Conservation (phyloP, 1,140 invertebrate species). For the Hydropsyche tenuis region DNA sequence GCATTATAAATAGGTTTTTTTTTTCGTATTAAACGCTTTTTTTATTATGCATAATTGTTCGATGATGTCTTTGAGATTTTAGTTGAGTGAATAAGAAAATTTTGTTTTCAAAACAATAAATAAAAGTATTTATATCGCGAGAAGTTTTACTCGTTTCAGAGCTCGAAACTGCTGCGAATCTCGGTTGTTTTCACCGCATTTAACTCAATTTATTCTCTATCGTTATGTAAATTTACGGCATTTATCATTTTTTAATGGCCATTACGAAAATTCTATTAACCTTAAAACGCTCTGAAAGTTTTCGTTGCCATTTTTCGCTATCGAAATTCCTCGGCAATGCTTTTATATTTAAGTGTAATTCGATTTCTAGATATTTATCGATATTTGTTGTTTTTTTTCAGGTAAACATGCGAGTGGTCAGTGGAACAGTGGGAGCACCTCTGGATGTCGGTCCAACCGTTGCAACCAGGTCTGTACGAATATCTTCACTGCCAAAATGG, state of each 20-base stretch:
- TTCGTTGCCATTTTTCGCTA: not conserved
- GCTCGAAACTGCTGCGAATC: not conserved
- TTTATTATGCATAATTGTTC: too few species aligned
- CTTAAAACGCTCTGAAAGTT: conserved; percentile 7
- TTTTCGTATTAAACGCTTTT: too few species aligned
- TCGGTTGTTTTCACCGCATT: conserved; percentile 20
- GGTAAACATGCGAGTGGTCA: conserved; percentile 30
- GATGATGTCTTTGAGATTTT: too few species aligned
- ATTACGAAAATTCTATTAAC: conserved; percentile 26
- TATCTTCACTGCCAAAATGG: conserved; percentile 39
- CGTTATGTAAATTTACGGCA: conserved; percentile 26
- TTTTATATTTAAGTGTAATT: too few species aligned
- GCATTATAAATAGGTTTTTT: too few species aligned
- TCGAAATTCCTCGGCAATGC: too few species aligned
- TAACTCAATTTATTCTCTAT: conserved; percentile 26
- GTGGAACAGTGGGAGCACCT: conserved; percentile 12
- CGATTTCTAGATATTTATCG: too few species aligned
- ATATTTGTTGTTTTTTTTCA: conserved; percentile 18
- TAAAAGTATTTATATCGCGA: not conserved
- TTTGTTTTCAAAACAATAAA: too few species aligned
- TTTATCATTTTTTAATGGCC: conserved; percentile 27
- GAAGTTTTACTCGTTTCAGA: not conserved
- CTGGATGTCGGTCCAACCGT: conserved; percentile 16
- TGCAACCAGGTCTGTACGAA: conserved; percentile 32
- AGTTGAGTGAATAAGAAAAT: too few species aligned